Base-by-base conservation (phyloP, 2,113 vertebrate genomes). In the Paradisaea rubra region DNA sequence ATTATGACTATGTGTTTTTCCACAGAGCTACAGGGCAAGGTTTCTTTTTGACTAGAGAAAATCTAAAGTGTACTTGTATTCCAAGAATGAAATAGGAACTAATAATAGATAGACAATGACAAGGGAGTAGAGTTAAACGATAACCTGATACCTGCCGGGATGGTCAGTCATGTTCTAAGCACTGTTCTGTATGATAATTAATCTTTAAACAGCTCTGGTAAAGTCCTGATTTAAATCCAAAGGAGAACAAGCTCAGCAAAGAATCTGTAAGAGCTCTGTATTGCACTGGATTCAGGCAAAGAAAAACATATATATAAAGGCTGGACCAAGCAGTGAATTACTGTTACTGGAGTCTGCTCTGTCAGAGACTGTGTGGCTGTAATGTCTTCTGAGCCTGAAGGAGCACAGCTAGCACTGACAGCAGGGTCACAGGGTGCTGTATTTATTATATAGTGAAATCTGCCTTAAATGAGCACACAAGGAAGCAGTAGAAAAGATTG, bases 111-210 rank as follows among this genome's bases (percentile, higher is more conserved):
- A 45, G 41, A 69, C 37, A 80, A 27, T 82, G 74, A 72, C 49
- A 91, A 86, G n/a, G 4, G 12, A 88, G 31, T 72, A 79, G 52
- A 87, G 73, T 89, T 87, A 93, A 89, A 94, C 65, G 71, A 72
- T 94, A 95, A 84, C 50, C 41, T 94, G 61, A 65, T 91, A 89
- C 47, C 53, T 85, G 66, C 90, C 91, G 66, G 70, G 85, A 82
- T 88, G 88, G 81, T 88, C 90, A 77, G 54, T 85, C 70, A 53
- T 89, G 41, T 85, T 86, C 37, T 80, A 52, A 94, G 49, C 52
- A 69, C 63, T 56, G 49, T 57, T 95, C 73, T 85, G 37, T 79
- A 85, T 77, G 70, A 82, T 82, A 85, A 91, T 76, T 92, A 81
- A 81, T 89, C 63, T 87, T 82, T 66, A 69, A 80, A 41, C 3